Conservation (phyloP, 2,797 vertebrate genomes). For the Lepidocolaptes lacrymiger region DNA sequence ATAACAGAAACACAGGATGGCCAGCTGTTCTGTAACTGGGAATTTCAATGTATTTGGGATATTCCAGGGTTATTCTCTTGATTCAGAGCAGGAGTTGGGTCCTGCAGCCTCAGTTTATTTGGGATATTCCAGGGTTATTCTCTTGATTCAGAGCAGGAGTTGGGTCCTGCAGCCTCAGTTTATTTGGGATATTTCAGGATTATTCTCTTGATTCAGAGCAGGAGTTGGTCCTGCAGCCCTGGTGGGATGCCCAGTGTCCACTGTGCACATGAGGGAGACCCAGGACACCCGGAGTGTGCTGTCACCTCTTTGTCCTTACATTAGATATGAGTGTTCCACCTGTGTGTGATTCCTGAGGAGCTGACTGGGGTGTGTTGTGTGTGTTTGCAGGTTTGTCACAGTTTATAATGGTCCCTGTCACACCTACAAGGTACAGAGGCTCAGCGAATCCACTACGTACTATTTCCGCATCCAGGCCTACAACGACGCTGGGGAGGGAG, state of each 20-base stretch:
- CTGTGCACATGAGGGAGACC: neutral
- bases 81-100: neutral
- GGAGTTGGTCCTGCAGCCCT: neutral
- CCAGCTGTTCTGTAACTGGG: neutral
- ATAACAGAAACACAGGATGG: accelerated
- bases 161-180: neutral
- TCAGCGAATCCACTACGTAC: slow-evolving; percentile 81
- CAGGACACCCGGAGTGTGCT: accelerated
- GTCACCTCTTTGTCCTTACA: neutral
- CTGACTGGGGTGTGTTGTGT: neutral
- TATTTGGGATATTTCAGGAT: neutral
- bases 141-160: too few species aligned
- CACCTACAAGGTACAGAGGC: slow-evolving; percentile 81
- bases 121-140: neutral
- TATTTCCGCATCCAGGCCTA: slow-evolving; percentile 83
- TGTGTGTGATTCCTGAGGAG: neutral
- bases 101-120: too few species aligned
- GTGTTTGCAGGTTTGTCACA: slow-evolving; percentile 75
- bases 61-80: neutral
- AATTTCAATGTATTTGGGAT: neutral
- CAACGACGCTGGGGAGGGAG: slow-evolving; percentile 80
- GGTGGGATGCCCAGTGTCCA: accelerated
- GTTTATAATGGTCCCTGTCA: slow-evolving; percentile 82
- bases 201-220: neutral
- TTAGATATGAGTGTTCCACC: accelerated